Evolutionary conservation across 2,797 vertebrate genomes (phyloP), one percentile per base, ranked within the genome.

Genomic region (Gobionotothen gibberifrons): DNA sequence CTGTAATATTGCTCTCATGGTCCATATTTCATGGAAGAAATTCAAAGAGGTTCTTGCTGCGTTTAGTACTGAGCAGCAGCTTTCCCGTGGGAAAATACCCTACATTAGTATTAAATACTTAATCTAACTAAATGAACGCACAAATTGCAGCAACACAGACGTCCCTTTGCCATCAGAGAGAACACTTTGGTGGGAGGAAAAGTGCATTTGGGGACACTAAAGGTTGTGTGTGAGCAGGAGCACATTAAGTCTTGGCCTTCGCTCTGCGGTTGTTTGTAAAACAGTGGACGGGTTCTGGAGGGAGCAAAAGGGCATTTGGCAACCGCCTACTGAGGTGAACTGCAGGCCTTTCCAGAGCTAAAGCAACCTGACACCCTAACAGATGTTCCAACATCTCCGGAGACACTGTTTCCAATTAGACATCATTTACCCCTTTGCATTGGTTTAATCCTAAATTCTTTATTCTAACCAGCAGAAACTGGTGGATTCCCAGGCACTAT

Each of bases 341-440:
- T 93, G 89, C 88, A 90, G 82, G 77, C 73, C 89, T 89, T 85
- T 88, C 82, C 74, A 93, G 92, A 91, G 63, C 57, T 14, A 21
- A 87, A 85, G 94, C 88, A 61, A 84, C 89, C 87, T 5, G 69
- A 94, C 94, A 93, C 93, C 93, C 69, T 67, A 36, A 88, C 95
- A 96, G 93, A 96, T 96, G 95, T 94, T 95, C 78, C 85, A 83
- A 84, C 91, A 93, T 87, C 87, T 88, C 87, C 8, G 49, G 75
- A 85, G 58, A 79, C 81, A 89, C 84, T 79, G 91, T 87, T 90
- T 93, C 90, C 90, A 93, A 94, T 87, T 87, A 92, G 89, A 89
- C 90, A 83, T 82, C n/a, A 11, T 89, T 90, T 79, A 58, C 76
- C 60, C 84, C 73, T 78, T 21, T 79, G 80, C 70, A 42, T 53